These are phyloP conservation scores for Gambusia holbrooki DNA, from an alignment of 2,113 vertebrate genomes.

Conservation along the genomic window DNA sequence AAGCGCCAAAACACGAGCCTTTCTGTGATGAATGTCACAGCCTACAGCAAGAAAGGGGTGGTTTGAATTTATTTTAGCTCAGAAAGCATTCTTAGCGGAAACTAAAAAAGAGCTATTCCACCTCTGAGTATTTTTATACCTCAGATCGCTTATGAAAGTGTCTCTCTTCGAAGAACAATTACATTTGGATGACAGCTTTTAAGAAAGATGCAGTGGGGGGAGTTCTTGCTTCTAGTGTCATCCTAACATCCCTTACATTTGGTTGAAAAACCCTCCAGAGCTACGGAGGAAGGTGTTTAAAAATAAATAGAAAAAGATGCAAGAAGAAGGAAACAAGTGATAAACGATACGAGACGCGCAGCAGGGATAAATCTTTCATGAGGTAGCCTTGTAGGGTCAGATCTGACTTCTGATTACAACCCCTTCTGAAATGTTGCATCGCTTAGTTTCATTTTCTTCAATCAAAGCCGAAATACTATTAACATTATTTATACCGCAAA, in stretches of 20 bases:
- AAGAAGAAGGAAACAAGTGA: background rate
- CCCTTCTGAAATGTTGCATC: background rate
- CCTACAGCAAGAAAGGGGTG: slow-evolving; percentile 4
- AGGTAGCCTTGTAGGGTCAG: background rate
- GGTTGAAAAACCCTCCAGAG: background rate
- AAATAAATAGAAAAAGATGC: background rate
- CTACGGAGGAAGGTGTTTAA: background rate
- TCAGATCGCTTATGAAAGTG: background rate
- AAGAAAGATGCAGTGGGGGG: background rate
- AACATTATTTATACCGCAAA: background rate
- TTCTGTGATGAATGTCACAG: background rate
- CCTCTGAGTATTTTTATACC: background rate
- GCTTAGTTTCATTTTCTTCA: background rate
- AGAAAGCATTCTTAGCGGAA: background rate
- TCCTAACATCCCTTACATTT: background rate
- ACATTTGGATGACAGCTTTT: slow-evolving; percentile 12
- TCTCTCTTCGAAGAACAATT: slow-evolving; percentile 3
- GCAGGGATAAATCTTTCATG: slow-evolving; percentile 2
- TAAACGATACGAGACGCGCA: background rate
- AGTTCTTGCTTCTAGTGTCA: background rate
- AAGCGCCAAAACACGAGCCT: background rate
- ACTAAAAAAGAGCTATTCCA: background rate
- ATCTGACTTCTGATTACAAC: background rate
- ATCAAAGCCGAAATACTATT: background rate
- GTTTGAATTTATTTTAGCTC: slow-evolving; percentile 14